Conservation (phyloP, 2,797 vertebrate species). For the Cyprinella venusta region DNA sequence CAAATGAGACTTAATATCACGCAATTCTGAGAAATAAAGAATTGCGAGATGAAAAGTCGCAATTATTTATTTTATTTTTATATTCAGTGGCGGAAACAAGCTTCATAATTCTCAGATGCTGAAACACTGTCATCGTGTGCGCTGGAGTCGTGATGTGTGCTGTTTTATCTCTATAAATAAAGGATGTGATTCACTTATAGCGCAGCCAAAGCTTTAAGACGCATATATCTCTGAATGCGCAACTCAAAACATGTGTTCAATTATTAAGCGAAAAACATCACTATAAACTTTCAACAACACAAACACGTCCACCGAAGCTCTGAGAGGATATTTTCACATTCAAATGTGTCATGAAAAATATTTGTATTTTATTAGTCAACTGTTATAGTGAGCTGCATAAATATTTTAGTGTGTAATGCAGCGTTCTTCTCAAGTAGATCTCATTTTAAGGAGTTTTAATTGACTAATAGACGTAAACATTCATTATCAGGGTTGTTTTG, state of each 20-base stretch:
- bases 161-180: constrained; percentile 28
- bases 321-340: neutral
- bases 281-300: constrained; percentile 1
- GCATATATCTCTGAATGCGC: constrained; percentile 13
- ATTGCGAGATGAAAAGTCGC: too few species aligned
- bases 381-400: too few species aligned
- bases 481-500: neutral
- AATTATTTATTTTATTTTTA: too few species aligned
- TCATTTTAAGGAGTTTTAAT: neutral
- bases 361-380: too few species aligned
- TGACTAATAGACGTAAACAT: neutral
- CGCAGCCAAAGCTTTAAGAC: constrained; percentile 11
- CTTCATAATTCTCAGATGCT: too few species aligned
- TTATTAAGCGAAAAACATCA: constrained; percentile 17
- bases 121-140: neutral
- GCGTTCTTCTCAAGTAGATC: too few species aligned
- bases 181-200: constrained; percentile 24
- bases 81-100: too few species aligned
- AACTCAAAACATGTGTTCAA: constrained; percentile 28
- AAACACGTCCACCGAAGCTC: neutral
- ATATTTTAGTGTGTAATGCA: too few species aligned
- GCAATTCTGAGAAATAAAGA: too few species aligned
- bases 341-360: neutral
- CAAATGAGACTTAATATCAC: too few species aligned
- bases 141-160: constrained; percentile 1